Conservation (phyloP, 2,113 vertebrate species). For the Gymnorhina tibicen region DNA sequence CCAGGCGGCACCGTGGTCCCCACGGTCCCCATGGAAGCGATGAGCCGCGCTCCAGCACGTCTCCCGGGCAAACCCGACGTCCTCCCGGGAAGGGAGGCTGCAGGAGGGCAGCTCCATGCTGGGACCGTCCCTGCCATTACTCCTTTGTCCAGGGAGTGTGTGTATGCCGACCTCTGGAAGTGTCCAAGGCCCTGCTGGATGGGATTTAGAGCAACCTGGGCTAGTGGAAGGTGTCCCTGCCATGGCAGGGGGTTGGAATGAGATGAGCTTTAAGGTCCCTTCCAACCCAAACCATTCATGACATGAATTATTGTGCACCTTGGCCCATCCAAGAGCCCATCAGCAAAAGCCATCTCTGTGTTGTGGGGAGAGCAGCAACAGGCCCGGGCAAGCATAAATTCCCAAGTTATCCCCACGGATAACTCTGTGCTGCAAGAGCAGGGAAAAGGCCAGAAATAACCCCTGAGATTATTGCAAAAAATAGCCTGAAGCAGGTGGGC, state of each 20-base stretch:
- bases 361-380: background rate
- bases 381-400: background rate
- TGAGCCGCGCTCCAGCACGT: background rate
- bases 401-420: background rate
- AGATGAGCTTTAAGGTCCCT: background rate
- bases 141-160: background rate
- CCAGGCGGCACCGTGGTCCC: background rate
- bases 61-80: fast-evolving
- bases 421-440: background rate
- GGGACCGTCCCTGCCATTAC: background rate
- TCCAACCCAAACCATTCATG: background rate
- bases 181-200: background rate
- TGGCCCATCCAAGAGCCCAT: fast-evolving
- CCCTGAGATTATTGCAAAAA: background rate
- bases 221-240: background rate
- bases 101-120: background rate
- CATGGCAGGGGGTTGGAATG: background rate
- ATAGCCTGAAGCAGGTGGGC: background rate
- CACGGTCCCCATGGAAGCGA: background rate
- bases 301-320: background rate
- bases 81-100: background rate
- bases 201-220: background rate
- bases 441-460: background rate
- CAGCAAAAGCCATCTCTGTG: background rate
- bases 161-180: background rate